A percentile compares a stretch with the other conserved stretches of the same genome.
These are phyloP conservation scores for Tolypeutes matacus DNA, from an alignment of 2,797 vertebrate species.

Conservation along the genomic window DNA sequence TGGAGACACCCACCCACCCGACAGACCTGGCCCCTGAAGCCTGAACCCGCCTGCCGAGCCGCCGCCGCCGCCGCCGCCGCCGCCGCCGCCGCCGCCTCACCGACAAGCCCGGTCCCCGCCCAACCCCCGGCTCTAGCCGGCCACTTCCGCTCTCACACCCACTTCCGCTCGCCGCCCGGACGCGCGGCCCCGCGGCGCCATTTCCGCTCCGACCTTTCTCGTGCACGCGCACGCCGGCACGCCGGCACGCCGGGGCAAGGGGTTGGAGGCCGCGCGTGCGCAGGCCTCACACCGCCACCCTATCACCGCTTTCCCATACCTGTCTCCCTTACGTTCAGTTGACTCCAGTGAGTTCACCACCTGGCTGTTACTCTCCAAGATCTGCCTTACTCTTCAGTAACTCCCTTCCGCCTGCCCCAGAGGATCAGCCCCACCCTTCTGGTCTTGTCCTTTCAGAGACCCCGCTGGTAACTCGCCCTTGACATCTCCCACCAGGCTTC, in stretches of 20 bases:
- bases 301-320: not conserved
- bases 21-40: conserved; percentile 83
- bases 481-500: not conserved
- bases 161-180: conserved; percentile 85
- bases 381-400: accelerated
- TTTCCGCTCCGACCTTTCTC: conserved; percentile 72
- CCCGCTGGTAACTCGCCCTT: not conserved
- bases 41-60: conserved; percentile 87
- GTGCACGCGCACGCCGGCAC: conserved; percentile 59
- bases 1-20: conserved; percentile 69
- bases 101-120: conserved; percentile 80
- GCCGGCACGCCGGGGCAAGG: not conserved
- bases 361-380: not conserved
- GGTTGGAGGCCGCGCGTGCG: not conserved
- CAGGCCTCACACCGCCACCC: not conserved
- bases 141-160: conserved; percentile 87
- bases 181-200: conserved; percentile 78
- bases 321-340: accelerated
- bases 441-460: conserved; percentile 9
- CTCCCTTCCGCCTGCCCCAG: not conserved
- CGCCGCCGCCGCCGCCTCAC: conserved; percentile 83
- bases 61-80: conserved; percentile 83
- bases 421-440: not conserved
- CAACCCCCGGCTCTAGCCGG: conserved; percentile 82
- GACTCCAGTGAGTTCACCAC: accelerated